These are phyloP conservation scores for Cremastobaeus sp. DNA, from an alignment of 2,888 invertebrate species.

Conservation along the genomic window DNA sequence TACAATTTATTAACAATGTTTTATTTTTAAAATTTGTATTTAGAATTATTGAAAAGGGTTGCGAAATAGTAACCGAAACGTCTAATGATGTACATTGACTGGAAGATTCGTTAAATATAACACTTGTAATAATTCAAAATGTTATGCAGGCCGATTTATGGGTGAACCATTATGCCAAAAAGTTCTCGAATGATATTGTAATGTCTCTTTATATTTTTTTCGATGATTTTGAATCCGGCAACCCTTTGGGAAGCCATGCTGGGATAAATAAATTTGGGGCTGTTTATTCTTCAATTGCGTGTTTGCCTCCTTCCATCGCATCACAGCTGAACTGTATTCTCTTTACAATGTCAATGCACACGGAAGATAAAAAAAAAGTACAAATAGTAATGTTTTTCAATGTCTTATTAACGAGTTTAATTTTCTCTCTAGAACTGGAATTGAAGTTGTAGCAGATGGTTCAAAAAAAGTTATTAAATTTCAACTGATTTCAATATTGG, in stretches of 20 bases:
- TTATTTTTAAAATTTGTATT: no score
- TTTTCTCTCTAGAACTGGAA: slow-evolving; percentile 16
- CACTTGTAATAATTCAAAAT: slow-evolving; percentile 36
- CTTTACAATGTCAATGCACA: slow-evolving; percentile 12
- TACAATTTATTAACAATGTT: no score
- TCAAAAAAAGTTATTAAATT: neutral
- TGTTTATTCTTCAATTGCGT: slow-evolving; percentile 11
- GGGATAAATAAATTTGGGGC: slow-evolving; percentile 17
- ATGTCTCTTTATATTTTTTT: slow-evolving; percentile 12
- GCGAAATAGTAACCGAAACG: no score
- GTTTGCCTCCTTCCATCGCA: slow-evolving; percentile 9
- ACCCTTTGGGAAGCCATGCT: slow-evolving; percentile 12
- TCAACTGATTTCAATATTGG: slow-evolving; percentile 7
- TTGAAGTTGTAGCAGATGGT: neutral
- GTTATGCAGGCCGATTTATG: slow-evolving; percentile 39
- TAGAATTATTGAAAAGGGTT: no score
- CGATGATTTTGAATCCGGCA: neutral
- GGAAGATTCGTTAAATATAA: no score
- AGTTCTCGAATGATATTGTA: neutral
- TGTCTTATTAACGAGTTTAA: slow-evolving; percentile 15
- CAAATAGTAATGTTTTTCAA: slow-evolving; percentile 2
- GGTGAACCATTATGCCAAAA: slow-evolving; percentile 8
- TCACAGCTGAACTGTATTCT: slow-evolving; percentile 10
- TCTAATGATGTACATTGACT: no score
- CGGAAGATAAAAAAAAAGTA: slow-evolving; percentile 3